Evolutionary conservation across 2,113 vertebrate species (phyloP).

Genomic region (Chaetura pelagica): DNA sequence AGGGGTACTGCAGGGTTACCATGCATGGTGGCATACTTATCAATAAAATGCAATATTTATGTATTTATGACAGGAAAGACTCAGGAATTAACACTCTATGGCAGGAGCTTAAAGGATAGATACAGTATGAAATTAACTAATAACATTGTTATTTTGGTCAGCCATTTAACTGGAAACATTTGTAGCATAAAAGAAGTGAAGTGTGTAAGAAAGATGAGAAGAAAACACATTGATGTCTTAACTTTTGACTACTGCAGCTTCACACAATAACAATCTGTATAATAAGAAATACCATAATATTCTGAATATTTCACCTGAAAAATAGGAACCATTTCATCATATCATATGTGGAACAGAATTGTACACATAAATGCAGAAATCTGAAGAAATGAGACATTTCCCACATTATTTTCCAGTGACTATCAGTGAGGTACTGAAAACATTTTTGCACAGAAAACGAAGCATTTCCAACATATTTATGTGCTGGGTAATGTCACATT

Average conservation of each 20-base stretch:
- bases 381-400: neutral
- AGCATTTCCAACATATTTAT: neutral
- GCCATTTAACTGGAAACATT: neutral
- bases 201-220: neutral
- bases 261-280: neutral
- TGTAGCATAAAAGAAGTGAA: neutral
- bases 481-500: neutral
- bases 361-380: neutral
- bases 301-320: neutral
- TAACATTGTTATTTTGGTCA: neutral
- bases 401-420: neutral
- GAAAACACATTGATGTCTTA: neutral
- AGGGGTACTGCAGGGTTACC: neutral
- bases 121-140: neutral
- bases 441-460: neutral
- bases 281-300: neutral
- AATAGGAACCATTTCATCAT: neutral
- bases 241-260: neutral
- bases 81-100: neutral
- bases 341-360: neutral
- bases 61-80: neutral
- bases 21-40: neutral
- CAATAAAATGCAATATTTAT: neutral
- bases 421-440: neutral
- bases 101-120: neutral